phyloP scores from a whole-genome alignment of 2,797 vertebrate genomes.

The Xiphorhynchus erythropygius region DNA sequence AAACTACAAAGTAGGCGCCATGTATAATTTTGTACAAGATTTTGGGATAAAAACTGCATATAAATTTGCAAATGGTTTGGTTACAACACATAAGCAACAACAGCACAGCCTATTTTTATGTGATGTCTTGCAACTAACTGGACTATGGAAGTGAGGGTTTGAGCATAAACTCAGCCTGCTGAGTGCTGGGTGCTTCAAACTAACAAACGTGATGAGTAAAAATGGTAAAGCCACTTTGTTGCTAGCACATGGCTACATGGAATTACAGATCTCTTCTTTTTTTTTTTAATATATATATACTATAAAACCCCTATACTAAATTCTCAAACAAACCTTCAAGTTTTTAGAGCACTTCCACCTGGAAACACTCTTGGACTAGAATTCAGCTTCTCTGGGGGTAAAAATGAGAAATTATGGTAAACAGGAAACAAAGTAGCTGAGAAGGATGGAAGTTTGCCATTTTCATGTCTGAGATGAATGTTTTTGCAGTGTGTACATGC shows the following conservation, averaged over 20 bases:
- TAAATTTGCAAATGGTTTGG: constrained; percentile 67
- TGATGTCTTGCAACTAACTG: constrained; percentile 69
- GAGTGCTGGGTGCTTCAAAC: constrained; percentile 62
- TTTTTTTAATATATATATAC: not conserved
- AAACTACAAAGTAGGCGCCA: constrained; percentile 79
- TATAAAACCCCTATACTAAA: constrained; percentile 60
- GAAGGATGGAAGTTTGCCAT: constrained; percentile 63
- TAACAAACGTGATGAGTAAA: constrained; percentile 64
- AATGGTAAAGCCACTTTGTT: constrained; percentile 64
- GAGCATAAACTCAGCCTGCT: constrained; percentile 69
- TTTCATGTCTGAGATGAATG: constrained; percentile 70
- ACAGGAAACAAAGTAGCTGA: constrained; percentile 64
- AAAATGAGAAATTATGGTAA: constrained; percentile 69
- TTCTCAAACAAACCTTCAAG: constrained; percentile 58
- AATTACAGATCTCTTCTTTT: constrained; percentile 50
- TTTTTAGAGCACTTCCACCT: constrained; percentile 45
- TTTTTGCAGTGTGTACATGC: constrained; percentile 63
- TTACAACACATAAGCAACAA: constrained; percentile 77
- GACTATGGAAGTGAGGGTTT: constrained; percentile 68
- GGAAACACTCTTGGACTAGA: constrained; percentile 37
- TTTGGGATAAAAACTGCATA: constrained; percentile 31
- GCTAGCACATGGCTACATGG: constrained; percentile 79
- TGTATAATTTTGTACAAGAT: constrained; percentile 70
- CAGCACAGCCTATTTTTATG: constrained; percentile 73
- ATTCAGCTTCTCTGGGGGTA: constrained; percentile 54